These are phyloP conservation scores for Blomia tropicalis DNA, from an alignment of 2,888 invertebrate species.

Conservation along the genomic window DNA sequence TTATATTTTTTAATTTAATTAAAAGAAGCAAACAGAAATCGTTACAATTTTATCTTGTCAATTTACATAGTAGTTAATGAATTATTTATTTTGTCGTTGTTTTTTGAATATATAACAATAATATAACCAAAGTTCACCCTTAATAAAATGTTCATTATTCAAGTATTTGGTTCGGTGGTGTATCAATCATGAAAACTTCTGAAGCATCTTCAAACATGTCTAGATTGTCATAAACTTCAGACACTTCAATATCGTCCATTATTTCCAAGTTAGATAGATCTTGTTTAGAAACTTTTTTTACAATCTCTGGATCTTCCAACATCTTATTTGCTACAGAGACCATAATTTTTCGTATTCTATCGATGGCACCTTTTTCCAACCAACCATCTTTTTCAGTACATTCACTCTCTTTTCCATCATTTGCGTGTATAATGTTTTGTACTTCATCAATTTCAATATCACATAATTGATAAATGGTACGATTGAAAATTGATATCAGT, in stretches of 20 bases:
- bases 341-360: conserved; percentile 25
- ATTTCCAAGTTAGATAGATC: not conserved
- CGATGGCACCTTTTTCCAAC: conserved; percentile 34
- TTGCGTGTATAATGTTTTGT: conserved; percentile 44
- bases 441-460: conserved; percentile 64
- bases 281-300: not conserved
- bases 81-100: no score
- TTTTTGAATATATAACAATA: no score
- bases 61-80: no score
- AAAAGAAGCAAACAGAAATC: no score
- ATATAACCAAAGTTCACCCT: no score
- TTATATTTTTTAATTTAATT: no score
- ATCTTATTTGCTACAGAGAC: not conserved
- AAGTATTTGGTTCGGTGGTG: no score
- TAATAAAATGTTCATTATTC: no score
- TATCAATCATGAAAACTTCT: not conserved
- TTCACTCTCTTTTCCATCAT: conserved; percentile 34
- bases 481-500: conserved; percentile 58
- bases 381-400: conserved; percentile 62
- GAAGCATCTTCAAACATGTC: not conserved
- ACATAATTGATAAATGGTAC: conserved; percentile 78
- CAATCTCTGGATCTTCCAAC: not conserved
- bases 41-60: no score
- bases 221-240: not conserved
- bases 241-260: not conserved